These are phyloP conservation scores for Rotaria sp. DNA, from an alignment of 2,888 invertebrate genomes.

Conservation along the genomic window DNA sequence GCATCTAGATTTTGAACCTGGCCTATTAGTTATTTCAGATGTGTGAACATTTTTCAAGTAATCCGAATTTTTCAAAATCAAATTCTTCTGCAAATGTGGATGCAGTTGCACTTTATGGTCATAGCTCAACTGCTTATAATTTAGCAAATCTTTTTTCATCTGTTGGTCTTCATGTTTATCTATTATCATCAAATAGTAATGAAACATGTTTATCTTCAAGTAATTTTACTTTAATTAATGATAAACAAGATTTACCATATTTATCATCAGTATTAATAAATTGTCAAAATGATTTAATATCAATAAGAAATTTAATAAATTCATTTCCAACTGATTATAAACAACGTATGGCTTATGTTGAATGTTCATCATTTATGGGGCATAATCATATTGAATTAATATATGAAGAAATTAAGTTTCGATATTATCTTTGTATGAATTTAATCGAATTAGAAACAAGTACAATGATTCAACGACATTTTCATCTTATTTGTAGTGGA, in stretches of 20 bases:
- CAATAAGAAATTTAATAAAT: neutral
- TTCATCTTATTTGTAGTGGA: neutral
- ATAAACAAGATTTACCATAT: neutral
- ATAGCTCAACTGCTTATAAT: neutral
- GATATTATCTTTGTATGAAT: neutral
- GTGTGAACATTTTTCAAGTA: neutral
- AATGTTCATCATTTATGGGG: neutral
- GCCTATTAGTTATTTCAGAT: neutral
- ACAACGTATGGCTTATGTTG: neutral
- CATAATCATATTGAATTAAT: neutral
- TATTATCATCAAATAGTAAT: neutral
- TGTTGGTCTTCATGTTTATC: neutral
- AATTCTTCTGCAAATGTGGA: neutral
- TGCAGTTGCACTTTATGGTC: neutral
- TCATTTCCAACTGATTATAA: neutral
- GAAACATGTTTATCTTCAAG: neutral
- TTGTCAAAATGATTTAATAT: conserved; percentile 7
- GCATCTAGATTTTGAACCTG: too few relatives aligned
- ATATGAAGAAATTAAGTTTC: neutral
- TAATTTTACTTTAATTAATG: neutral
- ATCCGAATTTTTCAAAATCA: neutral
- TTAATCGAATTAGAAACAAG: conserved; percentile 2
- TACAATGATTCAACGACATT: neutral
- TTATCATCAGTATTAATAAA: conserved; percentile 14
- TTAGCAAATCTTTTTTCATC: neutral